A percentile compares a stretch with the other conserved stretches of the same genome.
Conservation (phyloP, 2,888 invertebrate genomes). For the Hydrotaea cyrtoneurina region DNA sequence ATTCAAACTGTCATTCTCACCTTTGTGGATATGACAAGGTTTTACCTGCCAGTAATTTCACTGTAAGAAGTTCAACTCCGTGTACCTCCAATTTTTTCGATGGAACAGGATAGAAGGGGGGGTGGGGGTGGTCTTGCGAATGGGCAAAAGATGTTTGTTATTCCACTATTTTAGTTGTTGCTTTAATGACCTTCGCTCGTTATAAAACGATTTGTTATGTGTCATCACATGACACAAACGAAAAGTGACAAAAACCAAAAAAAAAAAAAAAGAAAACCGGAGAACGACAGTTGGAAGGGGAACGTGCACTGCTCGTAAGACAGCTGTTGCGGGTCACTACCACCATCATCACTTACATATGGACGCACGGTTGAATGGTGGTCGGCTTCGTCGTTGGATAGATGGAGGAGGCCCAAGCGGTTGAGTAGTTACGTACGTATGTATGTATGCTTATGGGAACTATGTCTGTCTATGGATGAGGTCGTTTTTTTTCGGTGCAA, state of each 20-base stretch:
- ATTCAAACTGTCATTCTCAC: no score
- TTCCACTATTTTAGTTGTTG: background rate
- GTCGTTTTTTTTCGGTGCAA: background rate
- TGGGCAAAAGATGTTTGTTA: slow-evolving; percentile 4
- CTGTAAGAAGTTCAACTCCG: background rate
- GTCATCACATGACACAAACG: slow-evolving; percentile 51
- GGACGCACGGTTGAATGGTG: background rate
- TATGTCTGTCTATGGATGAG: background rate
- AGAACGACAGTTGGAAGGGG: slow-evolving; percentile 6
- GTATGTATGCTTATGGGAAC: no score
- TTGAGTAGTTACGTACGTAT: background rate
- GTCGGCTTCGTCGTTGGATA: background rate
- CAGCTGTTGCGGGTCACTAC: slow-evolving; percentile 60
- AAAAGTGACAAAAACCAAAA: slow-evolving; percentile 6
- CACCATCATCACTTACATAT: slow-evolving; percentile 28
- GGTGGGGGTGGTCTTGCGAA: background rate
- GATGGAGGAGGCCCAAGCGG: background rate
- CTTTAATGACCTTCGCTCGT: slow-evolving; percentile 55
- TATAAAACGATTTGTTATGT: slow-evolving; percentile 65
- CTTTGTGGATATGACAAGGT: no score
- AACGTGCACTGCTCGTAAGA: slow-evolving; percentile 30
- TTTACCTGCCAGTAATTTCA: no score
- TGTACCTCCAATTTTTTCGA: background rate
- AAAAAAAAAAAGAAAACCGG: background rate
- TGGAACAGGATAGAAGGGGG: no score